phyloP scores from a whole-genome alignment of 2,888 invertebrate species.

The Netelia fuscicornis region DNA sequence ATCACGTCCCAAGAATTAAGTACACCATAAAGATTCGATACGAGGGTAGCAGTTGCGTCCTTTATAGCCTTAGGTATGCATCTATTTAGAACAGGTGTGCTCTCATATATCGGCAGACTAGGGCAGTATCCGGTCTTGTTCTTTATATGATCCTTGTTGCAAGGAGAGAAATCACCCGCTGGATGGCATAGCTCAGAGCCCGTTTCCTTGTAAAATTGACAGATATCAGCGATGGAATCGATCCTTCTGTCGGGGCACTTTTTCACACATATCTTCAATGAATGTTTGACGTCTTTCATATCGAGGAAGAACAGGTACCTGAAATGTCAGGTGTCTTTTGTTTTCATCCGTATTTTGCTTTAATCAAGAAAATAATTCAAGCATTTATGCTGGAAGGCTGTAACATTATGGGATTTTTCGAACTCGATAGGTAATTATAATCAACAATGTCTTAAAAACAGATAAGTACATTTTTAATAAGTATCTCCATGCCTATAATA shows the following conservation, averaged over 20 bases:
- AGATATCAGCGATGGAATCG: constrained; percentile 88
- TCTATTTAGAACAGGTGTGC: constrained; percentile 93
- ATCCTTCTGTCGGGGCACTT: constrained; percentile 92
- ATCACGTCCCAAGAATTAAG: constrained; percentile 95
- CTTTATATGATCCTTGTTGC: constrained; percentile 75
- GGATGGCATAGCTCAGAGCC: constrained; percentile 90
- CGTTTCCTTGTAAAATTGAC: constrained; percentile 90
- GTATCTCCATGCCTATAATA: no score
- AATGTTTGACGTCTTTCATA: constrained; percentile 90
- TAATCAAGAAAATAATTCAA: no score
- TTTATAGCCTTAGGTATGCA: constrained; percentile 93
- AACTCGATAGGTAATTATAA: no score
- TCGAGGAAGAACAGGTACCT: constrained; percentile 94
- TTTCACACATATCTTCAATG: constrained; percentile 95
- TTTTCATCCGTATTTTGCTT: background rate
- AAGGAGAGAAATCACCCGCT: constrained; percentile 81
- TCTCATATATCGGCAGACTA: constrained; percentile 90
- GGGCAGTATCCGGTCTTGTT: constrained; percentile 86
- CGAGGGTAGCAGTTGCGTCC: constrained; percentile 88
- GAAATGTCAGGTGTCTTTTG: constrained; percentile 69
- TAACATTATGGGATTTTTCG: no score
- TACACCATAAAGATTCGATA: constrained; percentile 91
- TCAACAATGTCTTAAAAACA: no score
- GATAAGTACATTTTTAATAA: no score
- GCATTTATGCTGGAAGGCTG: no score